Evolutionary conservation across 2,113 vertebrate genomes (phyloP), one percentile per base, ranked within the genome.

Genomic region (Sylvilagus bachmani): DNA sequence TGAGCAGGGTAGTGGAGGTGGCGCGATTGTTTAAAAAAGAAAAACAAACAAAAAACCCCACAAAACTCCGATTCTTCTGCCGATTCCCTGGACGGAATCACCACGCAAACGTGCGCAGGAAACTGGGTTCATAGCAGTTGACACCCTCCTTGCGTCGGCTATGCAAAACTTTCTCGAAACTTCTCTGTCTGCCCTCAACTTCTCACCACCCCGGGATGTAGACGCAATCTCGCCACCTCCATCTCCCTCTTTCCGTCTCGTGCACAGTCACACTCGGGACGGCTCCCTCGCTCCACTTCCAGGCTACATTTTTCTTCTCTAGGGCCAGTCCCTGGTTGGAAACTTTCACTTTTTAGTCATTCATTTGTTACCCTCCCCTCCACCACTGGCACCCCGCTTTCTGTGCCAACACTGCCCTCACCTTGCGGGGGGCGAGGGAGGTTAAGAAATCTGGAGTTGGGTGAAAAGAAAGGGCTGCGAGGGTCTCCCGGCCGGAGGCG

Each of bases 301-400:
- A 71, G 64, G 24, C 58, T 53, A 11, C 70, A 3, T 27, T 44
- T n/a, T 27, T 31, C 51, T 22, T 29, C 2, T 16, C 13, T 53
- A 27, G 64, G 31, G 61, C 10, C 5, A 27, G n/a, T 22, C 36
- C 38, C 66, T 38, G 49, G 71, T 89, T 86, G 25, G 93, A 85
- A 97, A 95, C 93, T 97, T 96, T 97, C 96, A 84, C 97, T 97
- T 96, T 96, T 82, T 92, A 33, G 93, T 97, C 78, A 24, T 70
- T 89, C 53, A 51, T 91, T 86, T 70, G 14, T 84, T 16, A 12
- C n/a, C 27, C 19, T 17, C 51, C 55, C 38, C 55, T 7, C 44
- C 44, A 6, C 44, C 44, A 1, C 44, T 0, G 44, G 44, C 44
- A 44, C 44, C 44, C 44, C 44, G 44, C 11, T 78, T 79, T 64